Conservation (phyloP, 2,888 invertebrate species). For the Platycnemis pennipes region DNA sequence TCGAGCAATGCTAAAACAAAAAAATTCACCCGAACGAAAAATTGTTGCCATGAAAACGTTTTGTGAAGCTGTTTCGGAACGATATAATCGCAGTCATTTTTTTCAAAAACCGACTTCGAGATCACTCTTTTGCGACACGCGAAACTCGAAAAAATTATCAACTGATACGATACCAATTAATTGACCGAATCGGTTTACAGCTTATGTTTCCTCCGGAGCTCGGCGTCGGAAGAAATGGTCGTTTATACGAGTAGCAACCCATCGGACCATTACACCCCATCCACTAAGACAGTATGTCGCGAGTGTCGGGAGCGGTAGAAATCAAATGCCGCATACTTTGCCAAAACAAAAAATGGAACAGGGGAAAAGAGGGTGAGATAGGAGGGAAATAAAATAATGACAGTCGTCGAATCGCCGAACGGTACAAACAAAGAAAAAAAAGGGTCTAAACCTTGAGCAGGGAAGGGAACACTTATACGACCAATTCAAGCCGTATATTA, state of each 20-base stretch:
- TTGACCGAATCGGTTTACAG: constrained; percentile 8
- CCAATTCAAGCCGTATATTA: constrained; percentile 63
- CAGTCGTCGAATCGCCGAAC: neutral
- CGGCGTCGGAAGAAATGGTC: neutral
- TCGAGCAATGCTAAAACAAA: neutral
- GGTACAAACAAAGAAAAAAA: neutral
- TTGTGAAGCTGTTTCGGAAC: neutral
- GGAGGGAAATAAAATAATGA: constrained; percentile 7
- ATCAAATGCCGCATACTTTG: neutral
- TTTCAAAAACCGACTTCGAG: neutral
- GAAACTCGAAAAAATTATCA: neutral
- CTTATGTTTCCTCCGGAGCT: constrained; percentile 4
- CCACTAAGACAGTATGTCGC: neutral
- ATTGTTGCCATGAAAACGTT: neutral
- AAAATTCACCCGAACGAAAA: neutral
- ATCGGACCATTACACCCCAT: neutral
- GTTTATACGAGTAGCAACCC: neutral
- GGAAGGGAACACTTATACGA: constrained; percentile 45
- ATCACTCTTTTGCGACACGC: neutral
- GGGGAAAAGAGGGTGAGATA: neutral
- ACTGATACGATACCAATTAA: neutral
- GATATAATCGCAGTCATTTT: neutral
- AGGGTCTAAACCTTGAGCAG: neutral
- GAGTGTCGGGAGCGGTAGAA: neutral
- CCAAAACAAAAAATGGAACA: neutral